A percentile compares a stretch with the other conserved stretches of the same genome.
Conservation (phyloP, 1,140 invertebrate genomes). For the Stenopsyche tienmushanensis region DNA sequence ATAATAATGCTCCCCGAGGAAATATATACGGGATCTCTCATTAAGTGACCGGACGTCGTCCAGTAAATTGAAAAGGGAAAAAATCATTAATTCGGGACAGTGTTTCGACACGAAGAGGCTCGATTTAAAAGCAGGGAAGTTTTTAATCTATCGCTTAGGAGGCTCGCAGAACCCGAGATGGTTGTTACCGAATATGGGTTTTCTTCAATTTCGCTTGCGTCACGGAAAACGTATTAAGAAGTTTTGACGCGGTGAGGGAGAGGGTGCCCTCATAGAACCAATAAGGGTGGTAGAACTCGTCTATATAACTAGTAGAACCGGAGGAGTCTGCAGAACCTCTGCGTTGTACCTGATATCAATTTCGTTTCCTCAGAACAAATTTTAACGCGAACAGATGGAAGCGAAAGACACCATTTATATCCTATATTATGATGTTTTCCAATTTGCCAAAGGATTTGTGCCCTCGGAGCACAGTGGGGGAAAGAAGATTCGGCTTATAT, state of each 20-base stretch:
- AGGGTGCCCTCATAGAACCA: not conserved
- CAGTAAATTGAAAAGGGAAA: too few relatives aligned
- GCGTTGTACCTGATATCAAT: too few relatives aligned
- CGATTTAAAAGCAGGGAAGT: slow-evolving; percentile 19
- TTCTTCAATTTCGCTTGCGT: slow-evolving; percentile 36
- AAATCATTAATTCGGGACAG: too few relatives aligned
- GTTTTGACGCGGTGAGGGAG: slow-evolving; percentile 33
- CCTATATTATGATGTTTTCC: not conserved
- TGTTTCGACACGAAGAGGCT: slow-evolving; percentile 16
- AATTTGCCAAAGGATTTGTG: not conserved
- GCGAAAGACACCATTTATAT: not conserved
- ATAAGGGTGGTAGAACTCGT: not conserved
- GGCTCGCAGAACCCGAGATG: slow-evolving; percentile 5
- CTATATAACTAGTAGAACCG: not conserved
- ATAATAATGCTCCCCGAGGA: too few relatives aligned
- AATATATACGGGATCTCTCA: too few relatives aligned
- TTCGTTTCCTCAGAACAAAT: too few relatives aligned
- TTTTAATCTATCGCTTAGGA: slow-evolving; percentile 26
- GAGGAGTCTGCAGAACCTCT: not conserved
- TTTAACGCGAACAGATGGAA: not conserved
- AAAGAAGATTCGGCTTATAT: too few relatives aligned
- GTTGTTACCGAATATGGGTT: slow-evolving; percentile 26
- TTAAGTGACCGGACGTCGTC: too few relatives aligned
- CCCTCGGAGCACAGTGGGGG: too few relatives aligned
- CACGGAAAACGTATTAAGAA: slow-evolving; percentile 42